Conservation (phyloP, 53 echinoderm and acorn worm genomes). For the Mesocentrotus franciscanus region DNA sequence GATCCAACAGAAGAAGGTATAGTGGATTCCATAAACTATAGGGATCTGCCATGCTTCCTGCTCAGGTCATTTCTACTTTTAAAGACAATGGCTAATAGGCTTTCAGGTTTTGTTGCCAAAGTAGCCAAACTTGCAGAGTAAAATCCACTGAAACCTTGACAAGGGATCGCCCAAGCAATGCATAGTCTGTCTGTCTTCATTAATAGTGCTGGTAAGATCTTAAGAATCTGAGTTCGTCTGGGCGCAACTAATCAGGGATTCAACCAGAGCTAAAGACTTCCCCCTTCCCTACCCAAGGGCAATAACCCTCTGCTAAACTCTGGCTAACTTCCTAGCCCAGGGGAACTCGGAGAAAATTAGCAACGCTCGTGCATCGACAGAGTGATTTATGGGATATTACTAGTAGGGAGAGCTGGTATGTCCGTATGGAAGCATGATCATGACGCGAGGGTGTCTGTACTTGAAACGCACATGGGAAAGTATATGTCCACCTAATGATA, state of each 20-base stretch:
- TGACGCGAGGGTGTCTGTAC: background rate
- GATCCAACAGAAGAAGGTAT: too few species aligned
- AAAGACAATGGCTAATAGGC: background rate
- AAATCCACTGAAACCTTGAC: background rate
- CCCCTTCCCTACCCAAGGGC: background rate
- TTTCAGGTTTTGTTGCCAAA: conserved; percentile 18
- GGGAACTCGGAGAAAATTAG: background rate
- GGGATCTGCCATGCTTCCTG: too few species aligned
- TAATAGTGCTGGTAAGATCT: background rate
- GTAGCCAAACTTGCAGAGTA: background rate
- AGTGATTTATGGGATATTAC: conserved; percentile 14
- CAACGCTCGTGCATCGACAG: background rate
- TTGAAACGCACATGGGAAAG: background rate
- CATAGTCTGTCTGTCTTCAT: background rate
- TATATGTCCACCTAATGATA: background rate
- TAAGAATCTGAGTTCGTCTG: background rate
- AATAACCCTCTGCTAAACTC: conserved; percentile 2
- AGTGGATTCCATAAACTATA: too few species aligned
- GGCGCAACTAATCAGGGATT: conserved; percentile 31
- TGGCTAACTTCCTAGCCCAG: background rate
- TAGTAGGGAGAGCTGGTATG: background rate
- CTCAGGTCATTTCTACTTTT: background rate
- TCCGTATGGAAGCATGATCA: background rate
- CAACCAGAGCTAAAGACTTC: background rate
- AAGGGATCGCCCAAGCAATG: background rate